phyloP scores from a whole-genome alignment of 1,140 invertebrate species.

The Drosophila kikkawai region DNA sequence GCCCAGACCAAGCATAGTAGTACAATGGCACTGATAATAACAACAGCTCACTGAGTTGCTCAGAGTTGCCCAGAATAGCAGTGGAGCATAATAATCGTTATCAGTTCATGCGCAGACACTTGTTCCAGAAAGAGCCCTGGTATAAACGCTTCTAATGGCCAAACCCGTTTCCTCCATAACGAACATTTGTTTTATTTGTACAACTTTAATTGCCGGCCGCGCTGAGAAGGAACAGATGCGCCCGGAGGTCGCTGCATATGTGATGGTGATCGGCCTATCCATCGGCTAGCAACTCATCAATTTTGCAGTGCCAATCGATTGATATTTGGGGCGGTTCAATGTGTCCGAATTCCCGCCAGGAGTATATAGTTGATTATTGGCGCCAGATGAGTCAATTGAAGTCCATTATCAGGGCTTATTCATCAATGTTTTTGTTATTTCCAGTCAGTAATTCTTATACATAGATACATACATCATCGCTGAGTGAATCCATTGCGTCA shows the following conservation, averaged over 20 bases:
- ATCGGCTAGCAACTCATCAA: slow-evolving; percentile 25
- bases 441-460: neutral
- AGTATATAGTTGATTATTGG: neutral
- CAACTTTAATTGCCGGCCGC: slow-evolving; percentile 31
- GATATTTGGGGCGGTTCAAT: slow-evolving; percentile 3
- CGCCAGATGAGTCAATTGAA: neutral
- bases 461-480: neutral
- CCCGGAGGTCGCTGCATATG: slow-evolving; percentile 23
- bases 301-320: slow-evolving; percentile 39
- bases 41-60: slow-evolving; percentile 1
- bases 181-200: slow-evolving; percentile 38
- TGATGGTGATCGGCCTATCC: slow-evolving; percentile 20
- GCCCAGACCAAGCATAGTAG: neutral
- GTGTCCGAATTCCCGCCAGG: neutral
- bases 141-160: slow-evolving; percentile 11
- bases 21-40: slow-evolving; percentile 18
- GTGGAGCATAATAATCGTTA: neutral
- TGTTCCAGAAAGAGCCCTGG: neutral
- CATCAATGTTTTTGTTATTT: slow-evolving; percentile 3
- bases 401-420: neutral
- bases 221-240: slow-evolving; percentile 44
- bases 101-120: neutral
- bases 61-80: neutral
- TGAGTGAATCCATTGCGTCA: slow-evolving; percentile 13
- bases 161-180: slow-evolving; percentile 19